These are phyloP conservation scores for Catharus fuscescens DNA, from an alignment of 2,113 vertebrate species.

Conservation along the genomic window DNA sequence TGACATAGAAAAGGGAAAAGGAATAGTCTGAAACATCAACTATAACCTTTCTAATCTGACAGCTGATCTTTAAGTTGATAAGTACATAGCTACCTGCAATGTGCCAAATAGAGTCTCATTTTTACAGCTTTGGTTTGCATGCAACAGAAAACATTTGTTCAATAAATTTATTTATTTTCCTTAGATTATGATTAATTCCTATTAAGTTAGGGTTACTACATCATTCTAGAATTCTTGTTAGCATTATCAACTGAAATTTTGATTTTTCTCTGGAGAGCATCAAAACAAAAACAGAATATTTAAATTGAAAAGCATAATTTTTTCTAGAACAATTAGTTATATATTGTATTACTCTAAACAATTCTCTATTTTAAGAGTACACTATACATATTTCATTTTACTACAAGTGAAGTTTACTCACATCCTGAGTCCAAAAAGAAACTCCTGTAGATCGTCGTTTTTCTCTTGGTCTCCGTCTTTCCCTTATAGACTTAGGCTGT, in stretches of 20 bases:
- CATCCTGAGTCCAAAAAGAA: conserved; percentile 92
- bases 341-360: background rate
- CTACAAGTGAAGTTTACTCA: conserved; percentile 62
- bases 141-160: background rate
- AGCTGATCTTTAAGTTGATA: background rate
- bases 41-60: background rate
- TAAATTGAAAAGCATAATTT: background rate
- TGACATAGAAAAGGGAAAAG: background rate
- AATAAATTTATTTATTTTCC: background rate
- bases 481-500: conserved; percentile 93
- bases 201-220: background rate
- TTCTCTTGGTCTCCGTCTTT: conserved; percentile 93
- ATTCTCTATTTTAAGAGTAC: background rate
- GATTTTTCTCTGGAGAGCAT: background rate
- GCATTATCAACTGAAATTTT: background rate
- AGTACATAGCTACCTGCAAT: background rate
- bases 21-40: background rate
- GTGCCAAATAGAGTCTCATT: background rate
- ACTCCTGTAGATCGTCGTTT: conserved; percentile 95
- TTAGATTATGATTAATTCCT: background rate
- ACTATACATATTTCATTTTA: background rate
- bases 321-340: background rate
- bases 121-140: background rate
- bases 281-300: background rate
- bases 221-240: background rate